Base-by-base conservation (phyloP, 2,113 vertebrate species). In the Dipodomys merriami region DNA sequence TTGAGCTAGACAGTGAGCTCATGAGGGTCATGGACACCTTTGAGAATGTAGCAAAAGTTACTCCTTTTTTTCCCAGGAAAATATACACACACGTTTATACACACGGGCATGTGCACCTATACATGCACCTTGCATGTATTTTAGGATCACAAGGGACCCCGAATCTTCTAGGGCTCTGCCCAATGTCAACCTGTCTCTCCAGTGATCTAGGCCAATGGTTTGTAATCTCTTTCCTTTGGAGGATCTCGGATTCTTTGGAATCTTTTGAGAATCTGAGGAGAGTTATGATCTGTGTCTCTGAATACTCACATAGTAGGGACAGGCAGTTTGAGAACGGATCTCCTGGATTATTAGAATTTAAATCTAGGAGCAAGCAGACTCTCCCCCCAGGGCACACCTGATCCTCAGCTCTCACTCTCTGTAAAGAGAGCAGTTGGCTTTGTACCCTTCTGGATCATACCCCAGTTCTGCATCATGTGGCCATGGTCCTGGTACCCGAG, bases 31-130 rank as follows among this genome's bases (percentile, higher is more conserved):
- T 77, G 49, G 65, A 53, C 25, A 4, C 65, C 67, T 90, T 82
- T 85, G 91, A 95, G 64, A 88, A 90, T 76, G 73, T 86, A 67
- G 20, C 60, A 74, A 91, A 82, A 92, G 71, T 74, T n/a, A 46
- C 2, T 53, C 92, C 33, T 83, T 18, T 11, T 83, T 90, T 82
- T 20, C 84, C 64, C 85, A 74, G 84, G 76, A 87, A 88, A 83
- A 76, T 22, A 46, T 2, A 39, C 74, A 60, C 16, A 62, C 27
- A 44, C 35, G 69, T 33, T 64, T 16, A 69, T 35, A 73, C 53
- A 19, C 18, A 53, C 39, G 46, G 53, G 23, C 71, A 8, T 64
- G 71, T n/a, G 64, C 20, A 68, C 44, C 8, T 13, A 19, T 12
- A 53, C 49, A 57, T 69, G 23, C 65, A 6, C 19, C 72, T 72